Percentiles rank a stretch among this genome's conserved stretches.
Conservation (phyloP, 2,888 invertebrate genomes). For the Stenodema calcarata region DNA sequence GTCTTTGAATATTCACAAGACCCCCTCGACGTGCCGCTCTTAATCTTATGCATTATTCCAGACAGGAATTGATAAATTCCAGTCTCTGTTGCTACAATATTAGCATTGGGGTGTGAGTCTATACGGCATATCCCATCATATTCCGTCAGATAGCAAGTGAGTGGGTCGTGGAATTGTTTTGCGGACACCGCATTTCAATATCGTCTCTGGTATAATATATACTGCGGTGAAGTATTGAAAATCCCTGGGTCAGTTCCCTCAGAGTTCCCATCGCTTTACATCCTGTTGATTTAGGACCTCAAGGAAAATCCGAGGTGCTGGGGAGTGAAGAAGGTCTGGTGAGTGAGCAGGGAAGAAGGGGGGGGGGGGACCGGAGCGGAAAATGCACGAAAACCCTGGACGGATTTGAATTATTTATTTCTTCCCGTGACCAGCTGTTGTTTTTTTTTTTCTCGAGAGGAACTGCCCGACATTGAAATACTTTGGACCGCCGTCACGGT, state of each 20-base stretch:
- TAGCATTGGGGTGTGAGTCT: no score
- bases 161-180: no score
- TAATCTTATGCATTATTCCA: no score
- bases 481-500: background rate
- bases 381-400: background rate
- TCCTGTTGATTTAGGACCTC: background rate
- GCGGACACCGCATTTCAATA: no score
- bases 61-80: no score
- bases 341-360: background rate
- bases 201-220: background rate
- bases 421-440: constrained; percentile 2
- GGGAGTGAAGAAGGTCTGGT: background rate
- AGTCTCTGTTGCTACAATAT: no score
- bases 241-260: background rate
- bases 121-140: no score
- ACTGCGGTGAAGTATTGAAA: background rate
- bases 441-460: background rate
- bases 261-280: background rate
- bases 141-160: no score
- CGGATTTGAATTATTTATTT: background rate
- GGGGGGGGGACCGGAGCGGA: background rate
- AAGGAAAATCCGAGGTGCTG: background rate
- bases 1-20: no score
- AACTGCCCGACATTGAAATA: background rate
- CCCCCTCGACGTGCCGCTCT: no score